phyloP scores from a whole-genome alignment of 2,113 vertebrate genomes.

The Trematomus loennbergii region DNA sequence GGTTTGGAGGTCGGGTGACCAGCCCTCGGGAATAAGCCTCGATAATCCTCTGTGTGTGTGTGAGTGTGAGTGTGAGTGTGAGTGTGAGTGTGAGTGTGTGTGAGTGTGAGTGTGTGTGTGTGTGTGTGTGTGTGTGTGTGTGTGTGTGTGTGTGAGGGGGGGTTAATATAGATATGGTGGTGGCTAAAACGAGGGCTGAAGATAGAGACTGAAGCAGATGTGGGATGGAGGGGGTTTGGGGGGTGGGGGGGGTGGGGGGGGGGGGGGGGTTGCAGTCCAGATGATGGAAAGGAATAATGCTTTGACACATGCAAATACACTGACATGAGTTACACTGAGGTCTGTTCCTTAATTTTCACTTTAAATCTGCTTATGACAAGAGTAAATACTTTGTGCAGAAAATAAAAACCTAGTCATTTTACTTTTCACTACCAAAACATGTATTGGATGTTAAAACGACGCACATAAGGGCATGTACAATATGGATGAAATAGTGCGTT shows the following conservation, averaged over 20 bases:
- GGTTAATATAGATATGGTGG: constrained; percentile 43
- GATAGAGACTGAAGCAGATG: constrained; percentile 46
- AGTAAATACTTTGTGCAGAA: no score
- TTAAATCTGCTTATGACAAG: background rate
- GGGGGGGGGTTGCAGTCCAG: background rate
- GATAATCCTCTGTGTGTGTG: constrained; percentile 60
- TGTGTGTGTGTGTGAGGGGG: background rate
- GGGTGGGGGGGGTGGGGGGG: background rate
- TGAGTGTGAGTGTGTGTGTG: background rate
- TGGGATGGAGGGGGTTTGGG: background rate
- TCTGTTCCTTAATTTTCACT: background rate
- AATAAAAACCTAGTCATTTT: no score
- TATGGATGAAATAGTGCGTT: background rate
- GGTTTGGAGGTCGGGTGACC: constrained; percentile 50
- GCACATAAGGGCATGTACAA: background rate
- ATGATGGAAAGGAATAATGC: constrained; percentile 24
- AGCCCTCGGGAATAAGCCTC: constrained; percentile 58
- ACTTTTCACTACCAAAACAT: background rate
- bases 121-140: constrained; percentile 15
- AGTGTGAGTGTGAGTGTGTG: constrained; percentile 16
- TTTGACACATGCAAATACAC: background rate
- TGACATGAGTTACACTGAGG: background rate
- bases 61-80: constrained; percentile 14
- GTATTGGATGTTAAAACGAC: no score
- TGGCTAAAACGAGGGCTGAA: constrained; percentile 43